These are phyloP conservation scores for Malacosoma neustria DNA, from an alignment of 2,888 invertebrate genomes.

Conservation along the genomic window DNA sequence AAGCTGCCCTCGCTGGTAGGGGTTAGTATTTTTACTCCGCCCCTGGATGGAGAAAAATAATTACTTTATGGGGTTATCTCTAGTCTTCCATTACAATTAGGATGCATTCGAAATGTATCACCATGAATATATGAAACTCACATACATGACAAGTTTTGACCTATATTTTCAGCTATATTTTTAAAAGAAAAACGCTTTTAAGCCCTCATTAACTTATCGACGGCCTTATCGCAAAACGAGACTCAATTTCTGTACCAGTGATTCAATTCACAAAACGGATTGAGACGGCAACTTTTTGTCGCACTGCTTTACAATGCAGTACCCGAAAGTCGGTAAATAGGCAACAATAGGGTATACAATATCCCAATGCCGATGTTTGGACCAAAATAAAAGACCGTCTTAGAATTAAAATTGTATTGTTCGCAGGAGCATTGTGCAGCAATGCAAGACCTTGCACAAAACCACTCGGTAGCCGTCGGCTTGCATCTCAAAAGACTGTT, in stretches of 20 bases:
- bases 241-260: slow-evolving; percentile 38
- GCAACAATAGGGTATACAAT: slow-evolving; percentile 61
- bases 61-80: too few species aligned
- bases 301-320: slow-evolving; percentile 48
- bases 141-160: too few species aligned
- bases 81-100: too few species aligned
- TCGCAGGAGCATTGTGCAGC: slow-evolving; percentile 44
- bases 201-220: too few species aligned
- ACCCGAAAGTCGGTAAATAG: slow-evolving; percentile 71
- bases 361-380: slow-evolving; percentile 68
- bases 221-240: too few species aligned
- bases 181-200: too few species aligned
- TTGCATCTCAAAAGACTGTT: slow-evolving; percentile 56
- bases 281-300: slow-evolving; percentile 43
- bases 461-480: slow-evolving; percentile 65
- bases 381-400: slow-evolving; percentile 61
- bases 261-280: slow-evolving; percentile 37
- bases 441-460: slow-evolving; percentile 53
- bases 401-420: slow-evolving; percentile 53
- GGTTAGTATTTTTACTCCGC: too few species aligned
- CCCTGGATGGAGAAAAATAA: too few species aligned
- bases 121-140: too few species aligned
- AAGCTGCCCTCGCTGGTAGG: too few species aligned
- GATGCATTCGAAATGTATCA: too few species aligned
- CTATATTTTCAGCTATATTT: too few species aligned